These are phyloP conservation scores for Okapia johnstoni DNA, from an alignment of 2,113 vertebrate species.

Conservation along the genomic window DNA sequence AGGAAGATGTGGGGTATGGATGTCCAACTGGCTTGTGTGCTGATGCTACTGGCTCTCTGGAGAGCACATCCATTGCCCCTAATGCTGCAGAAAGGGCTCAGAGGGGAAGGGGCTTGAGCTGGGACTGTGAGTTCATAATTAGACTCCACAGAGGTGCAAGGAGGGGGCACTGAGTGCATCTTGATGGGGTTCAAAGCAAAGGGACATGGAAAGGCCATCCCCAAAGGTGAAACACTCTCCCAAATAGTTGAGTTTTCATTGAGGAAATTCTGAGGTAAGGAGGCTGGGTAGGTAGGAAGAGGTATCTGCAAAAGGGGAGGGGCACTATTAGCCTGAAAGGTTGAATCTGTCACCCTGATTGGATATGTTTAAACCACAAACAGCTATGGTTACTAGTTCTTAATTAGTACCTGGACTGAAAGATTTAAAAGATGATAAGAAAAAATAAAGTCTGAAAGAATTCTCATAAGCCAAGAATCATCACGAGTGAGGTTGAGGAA, in stretches of 20 bases:
- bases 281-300: not conserved
- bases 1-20: not conserved
- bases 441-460: not conserved
- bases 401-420: not conserved
- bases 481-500: not conserved
- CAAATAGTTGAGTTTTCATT: not conserved
- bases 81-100: not conserved
- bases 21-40: accelerated
- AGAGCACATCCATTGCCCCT: not conserved
- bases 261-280: not conserved
- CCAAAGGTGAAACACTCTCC: not conserved
- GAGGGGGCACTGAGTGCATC: not conserved
- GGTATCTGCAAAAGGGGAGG: not conserved
- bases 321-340: not conserved
- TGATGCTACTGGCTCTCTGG: not conserved
- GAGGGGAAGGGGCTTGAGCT: not conserved
- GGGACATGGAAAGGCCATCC: not conserved
- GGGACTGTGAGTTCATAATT: not conserved
- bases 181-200: not conserved
- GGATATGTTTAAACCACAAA: not conserved
- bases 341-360: not conserved
- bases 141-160: not conserved
- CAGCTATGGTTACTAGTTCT: not conserved
- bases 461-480: constrained; percentile 19
- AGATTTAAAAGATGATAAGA: not conserved